These are phyloP conservation scores for Thymelicus lineola DNA, from an alignment of 2,888 invertebrate species.

Conservation along the genomic window DNA sequence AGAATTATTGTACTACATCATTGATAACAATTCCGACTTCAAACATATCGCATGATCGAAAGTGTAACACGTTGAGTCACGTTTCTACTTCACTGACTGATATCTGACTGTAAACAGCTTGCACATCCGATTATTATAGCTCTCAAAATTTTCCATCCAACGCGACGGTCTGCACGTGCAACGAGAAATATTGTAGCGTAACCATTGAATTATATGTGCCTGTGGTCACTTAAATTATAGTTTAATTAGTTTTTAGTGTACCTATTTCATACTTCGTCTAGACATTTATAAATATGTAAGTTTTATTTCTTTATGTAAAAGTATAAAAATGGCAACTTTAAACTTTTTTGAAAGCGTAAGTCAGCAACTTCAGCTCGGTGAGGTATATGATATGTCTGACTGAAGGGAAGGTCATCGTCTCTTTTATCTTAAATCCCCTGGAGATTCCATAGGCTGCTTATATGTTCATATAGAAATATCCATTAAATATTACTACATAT, in stretches of 20 bases:
- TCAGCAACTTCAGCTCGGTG: no score
- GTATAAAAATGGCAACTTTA: no score
- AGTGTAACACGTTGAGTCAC: slow-evolving; percentile 1
- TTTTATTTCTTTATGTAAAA: no score
- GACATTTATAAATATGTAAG: background rate
- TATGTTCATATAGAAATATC: no score
- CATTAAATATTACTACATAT: no score
- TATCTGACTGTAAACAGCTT: slow-evolving; percentile 1
- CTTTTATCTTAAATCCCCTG: no score
- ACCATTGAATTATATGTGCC: background rate
- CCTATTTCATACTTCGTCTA: background rate
- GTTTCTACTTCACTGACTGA: slow-evolving; percentile 2
- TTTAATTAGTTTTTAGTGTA: background rate
- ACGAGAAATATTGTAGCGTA: background rate
- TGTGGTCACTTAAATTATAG: background rate
- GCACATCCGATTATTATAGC: slow-evolving; percentile 11
- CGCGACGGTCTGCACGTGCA: slow-evolving; percentile 5
- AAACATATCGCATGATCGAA: background rate
- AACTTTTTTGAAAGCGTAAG: no score
- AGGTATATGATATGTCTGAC: no score
- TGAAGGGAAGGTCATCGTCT: no score
- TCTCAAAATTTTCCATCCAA: slow-evolving; percentile 7
- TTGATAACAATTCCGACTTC: background rate
- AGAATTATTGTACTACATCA: background rate
- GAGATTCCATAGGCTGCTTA: no score